Base-by-base conservation (phyloP, 2,888 invertebrate genomes). In the Eristalis arbustorum region DNA sequence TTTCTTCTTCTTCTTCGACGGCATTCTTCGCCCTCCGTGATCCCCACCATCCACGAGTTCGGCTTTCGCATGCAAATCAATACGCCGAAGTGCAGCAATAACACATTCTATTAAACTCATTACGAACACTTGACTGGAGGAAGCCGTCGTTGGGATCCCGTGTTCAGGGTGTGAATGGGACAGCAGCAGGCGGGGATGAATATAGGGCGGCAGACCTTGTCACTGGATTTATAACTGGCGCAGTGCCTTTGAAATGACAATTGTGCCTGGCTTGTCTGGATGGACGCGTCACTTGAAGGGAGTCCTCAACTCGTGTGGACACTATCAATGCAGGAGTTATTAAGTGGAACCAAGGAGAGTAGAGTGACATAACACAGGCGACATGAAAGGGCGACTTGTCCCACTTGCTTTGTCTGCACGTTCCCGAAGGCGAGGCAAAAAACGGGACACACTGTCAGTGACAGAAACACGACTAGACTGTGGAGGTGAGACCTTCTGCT, bases 21-120 rank as follows among this genome's bases (percentile, higher is more conserved):
- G 62, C 85, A 31, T 31, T 76, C 68, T 22, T 2, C 34, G 34
- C 37, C 59, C 57, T 1, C n/a, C 13, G 23, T 1, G 25, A 23
- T 11, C 11, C 23, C 0, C 25, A 25, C 23, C 25, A 13, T 25
- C 10, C 14, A 25, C 14, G 25, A 8, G n/a, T 56, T n/a, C 22
- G 8, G 59, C 78, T 75, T 87, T 87, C 78, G 67, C 74, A 87
- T 87, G 87, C 87, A 87, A 87, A 87, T 87, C 87, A 83, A 87
- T 87, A 87, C 71, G 62, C 57, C 37, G 71, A 87, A 83, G 83
- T 87, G 87, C 83, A 87, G 78, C 87, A 87, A 87, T 87, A 92
- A 91, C 91, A 91, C 91, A 91, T 90, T 91, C 92, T 91, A 92
- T 92, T 91, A 91, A 91, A 91, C 91, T 92, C 91, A 92, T 91